Evolutionary conservation across 2,113 vertebrate genomes (phyloP), one percentile per base, ranked within the genome.

Genomic region (Chauna torquata): DNA sequence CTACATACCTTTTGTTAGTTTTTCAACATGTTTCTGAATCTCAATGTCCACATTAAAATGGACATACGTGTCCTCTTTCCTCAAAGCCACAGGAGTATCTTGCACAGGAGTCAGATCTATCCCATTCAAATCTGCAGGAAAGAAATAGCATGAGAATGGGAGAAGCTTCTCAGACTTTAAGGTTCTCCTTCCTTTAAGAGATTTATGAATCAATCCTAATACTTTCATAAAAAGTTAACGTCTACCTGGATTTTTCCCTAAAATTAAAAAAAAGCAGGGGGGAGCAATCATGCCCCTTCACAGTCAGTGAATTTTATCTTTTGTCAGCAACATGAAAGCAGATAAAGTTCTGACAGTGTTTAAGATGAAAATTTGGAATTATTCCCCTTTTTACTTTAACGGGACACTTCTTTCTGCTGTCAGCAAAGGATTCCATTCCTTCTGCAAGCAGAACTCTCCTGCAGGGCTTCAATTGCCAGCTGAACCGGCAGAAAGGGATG

Each of bases 1-100:
- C 65, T 30, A 97, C 97, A 7, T 75, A 99, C 99, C 99, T 99
- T 99, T 99, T 61, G 99, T 99, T 97, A 99, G 96, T 97, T 99
- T 99, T 97, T 99, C 99, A 82, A 99, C 96, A 24, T 99, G 99
- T 97, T 99, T 99, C 98, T 99, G 99, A 96, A 99, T 99, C 97
- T 99, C 99, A 3, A 99, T 98, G 70, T 99, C 99, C 95, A 99
- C 98, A 2, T 98, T 98, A 97, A 99, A 99, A 97, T 99, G 99
- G 95, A 99, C 98, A 54, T 99, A 99, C 0, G 98, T 99, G 88
- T 99, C 99, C 95, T 99, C 99, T 93, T 99, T 99, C 68, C 98
- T 98, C 90, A 98, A 98, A 90, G 99, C 99, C 96, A 99, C 98
- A 5, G 99, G 99, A 12, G 99, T 99, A 64, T 99, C 99, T 96